Evolutionary conservation across 2,888 invertebrate genomes (phyloP), one percentile per base, ranked within the genome.

Genomic region (Sesia apiformis): DNA sequence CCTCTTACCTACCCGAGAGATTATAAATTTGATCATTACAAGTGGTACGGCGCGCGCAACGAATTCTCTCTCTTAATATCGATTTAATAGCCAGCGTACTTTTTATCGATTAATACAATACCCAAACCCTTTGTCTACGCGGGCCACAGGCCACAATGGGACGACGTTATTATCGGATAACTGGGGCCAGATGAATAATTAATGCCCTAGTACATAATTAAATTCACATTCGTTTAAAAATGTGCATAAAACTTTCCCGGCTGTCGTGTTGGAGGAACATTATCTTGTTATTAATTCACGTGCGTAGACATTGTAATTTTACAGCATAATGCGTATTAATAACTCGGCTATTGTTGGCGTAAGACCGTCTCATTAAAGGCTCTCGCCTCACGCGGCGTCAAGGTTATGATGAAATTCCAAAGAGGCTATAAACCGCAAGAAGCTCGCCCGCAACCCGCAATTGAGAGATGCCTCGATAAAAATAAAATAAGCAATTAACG

Each of bases 11-110:
- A 85, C 86, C 80, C 75, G 80, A 74, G 79, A 80, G 84, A 85
- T 85, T 87, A 88, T 85, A 86, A 87, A 87, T 85, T 82, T 76
- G 81, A 85, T 82, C 85, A 85, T 87, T 87, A 87, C 84, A 83
- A 81, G 76, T 78, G 80, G 81, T 81, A 78, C 76, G 75, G 81
- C 78, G 80, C 67, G 63, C 79, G 81, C 81, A 79, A 80, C 79
- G 82, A 81, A 80, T 79, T 77, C 79, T 74, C 76, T 75, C 72
- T 75, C 71, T 81, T 83, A 83, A 84, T 83, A 84, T 84, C 82
- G 80, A 79, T 83, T 79, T 82, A 80, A 84, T 81, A 76, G 76
- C 76, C 70, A 67, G 69, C 72, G 78, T 76, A 81, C 80, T 78
- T 76, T 61, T 73, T 68, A 72, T 71, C 79, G 78, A 82, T 80